Conservation (phyloP, 2,888 invertebrate species). For the Pseudolycoriella hygida region DNA sequence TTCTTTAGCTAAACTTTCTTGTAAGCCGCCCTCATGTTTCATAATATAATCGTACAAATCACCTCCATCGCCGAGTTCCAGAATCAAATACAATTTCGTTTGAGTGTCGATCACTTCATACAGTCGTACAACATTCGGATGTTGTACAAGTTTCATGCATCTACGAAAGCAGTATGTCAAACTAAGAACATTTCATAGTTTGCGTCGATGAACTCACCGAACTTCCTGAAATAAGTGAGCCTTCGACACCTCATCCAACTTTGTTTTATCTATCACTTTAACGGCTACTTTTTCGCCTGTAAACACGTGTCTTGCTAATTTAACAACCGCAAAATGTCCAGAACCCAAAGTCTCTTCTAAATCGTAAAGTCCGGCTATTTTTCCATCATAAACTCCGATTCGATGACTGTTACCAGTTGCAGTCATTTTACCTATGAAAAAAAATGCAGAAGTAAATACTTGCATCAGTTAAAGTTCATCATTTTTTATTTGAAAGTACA, state of each 20-base stretch:
- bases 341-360: conserved; percentile 92
- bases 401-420: conserved; percentile 12
- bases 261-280: conserved; percentile 96
- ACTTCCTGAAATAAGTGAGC: conserved; percentile 95
- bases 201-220: conserved; percentile 28
- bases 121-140: conserved; percentile 93
- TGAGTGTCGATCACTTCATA: conserved; percentile 99
- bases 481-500: too few relatives aligned
- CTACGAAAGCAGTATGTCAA: conserved; percentile 30
- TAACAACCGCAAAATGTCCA: conserved; percentile 97
- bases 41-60: conserved; percentile 98
- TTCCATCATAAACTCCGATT: conserved; percentile 47
- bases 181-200: neutral
- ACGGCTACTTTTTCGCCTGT: conserved; percentile 97
- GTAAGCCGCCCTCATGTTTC: conserved; percentile 80
- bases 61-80: conserved; percentile 95
- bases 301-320: conserved; percentile 93
- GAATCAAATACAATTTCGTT: conserved; percentile 88
- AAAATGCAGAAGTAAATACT: too few relatives aligned
- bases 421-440: conserved; percentile 16
- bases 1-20: conserved; percentile 65
- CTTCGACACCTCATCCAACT: conserved; percentile 87
- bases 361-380: conserved; percentile 94
- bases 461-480: too few relatives aligned
- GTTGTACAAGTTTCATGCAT: conserved; percentile 98